Percentiles rank a stretch among this genome's conserved stretches.
phyloP scores from a whole-genome alignment of 2,888 invertebrate species.

The Drosophila putrida region DNA sequence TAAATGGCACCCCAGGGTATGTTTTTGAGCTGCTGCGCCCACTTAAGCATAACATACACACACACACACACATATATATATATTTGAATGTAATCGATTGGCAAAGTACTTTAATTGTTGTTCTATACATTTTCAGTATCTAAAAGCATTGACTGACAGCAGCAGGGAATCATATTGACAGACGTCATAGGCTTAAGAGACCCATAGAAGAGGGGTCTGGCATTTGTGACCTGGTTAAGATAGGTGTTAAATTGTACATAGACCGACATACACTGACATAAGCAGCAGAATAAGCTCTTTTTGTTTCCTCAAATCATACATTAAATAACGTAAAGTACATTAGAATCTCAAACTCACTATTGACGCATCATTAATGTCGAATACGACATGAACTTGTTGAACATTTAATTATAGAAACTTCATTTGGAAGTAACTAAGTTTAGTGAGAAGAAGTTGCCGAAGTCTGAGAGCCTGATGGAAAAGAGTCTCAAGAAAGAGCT shows the following conservation, averaged over 20 bases:
- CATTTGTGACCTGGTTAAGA: constrained; percentile 31
- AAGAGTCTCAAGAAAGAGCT: constrained; percentile 85
- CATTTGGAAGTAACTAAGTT: constrained; percentile 90
- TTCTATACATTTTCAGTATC: background rate
- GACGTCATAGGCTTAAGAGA: constrained; percentile 4
- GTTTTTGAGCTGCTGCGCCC: constrained; percentile 41
- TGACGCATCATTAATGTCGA: constrained; percentile 87
- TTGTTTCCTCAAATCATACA: constrained; percentile 89
- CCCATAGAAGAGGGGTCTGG: background rate
- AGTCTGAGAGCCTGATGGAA: constrained; percentile 81
- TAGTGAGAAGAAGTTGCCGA: constrained; percentile 86
- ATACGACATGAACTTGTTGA: constrained; percentile 88
- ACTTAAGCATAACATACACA: background rate
- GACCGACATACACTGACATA: constrained; percentile 90
- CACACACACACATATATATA: background rate
- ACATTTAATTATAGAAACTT: constrained; percentile 89
- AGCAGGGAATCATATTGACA: constrained; percentile 28
- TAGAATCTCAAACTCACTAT: constrained; percentile 88
- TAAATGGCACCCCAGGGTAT: constrained; percentile 66
- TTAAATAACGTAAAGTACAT: constrained; percentile 92
- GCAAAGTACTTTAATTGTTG: constrained; percentile 8
- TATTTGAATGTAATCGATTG: constrained; percentile 2
- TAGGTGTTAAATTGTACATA: constrained; percentile 60
- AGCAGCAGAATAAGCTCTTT: constrained; percentile 87
- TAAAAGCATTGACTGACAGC: constrained; percentile 13